Percentiles rank a stretch among this genome's conserved stretches.
phyloP scores from a whole-genome alignment of 1,140 invertebrate genomes.

The Anthonomus grandis region DNA sequence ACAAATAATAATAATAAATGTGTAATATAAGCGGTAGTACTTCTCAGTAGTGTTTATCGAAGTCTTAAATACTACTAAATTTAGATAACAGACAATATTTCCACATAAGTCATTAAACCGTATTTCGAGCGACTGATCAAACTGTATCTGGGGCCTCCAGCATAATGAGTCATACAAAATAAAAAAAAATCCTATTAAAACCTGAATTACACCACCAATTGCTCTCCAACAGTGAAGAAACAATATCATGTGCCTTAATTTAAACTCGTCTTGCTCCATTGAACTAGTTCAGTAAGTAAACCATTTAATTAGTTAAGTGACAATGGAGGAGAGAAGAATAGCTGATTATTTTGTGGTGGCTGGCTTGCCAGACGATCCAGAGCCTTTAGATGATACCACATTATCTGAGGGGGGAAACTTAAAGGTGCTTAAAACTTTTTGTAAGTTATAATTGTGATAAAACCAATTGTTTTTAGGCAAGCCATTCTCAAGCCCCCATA shows the following conservation, averaged over 20 bases:
- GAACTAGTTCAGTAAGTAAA: background rate
- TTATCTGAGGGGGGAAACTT: conserved; percentile 75
- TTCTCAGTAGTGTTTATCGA: no score
- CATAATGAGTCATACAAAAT: conserved; percentile 19
- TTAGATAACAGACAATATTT: no score
- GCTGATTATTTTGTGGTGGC: conserved; percentile 98
- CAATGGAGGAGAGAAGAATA: conserved; percentile 77
- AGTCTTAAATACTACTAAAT: no score
- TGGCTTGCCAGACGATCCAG: conserved; percentile 78
- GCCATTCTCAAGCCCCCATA: conserved; percentile 79
- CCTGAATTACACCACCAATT: conserved; percentile 1
- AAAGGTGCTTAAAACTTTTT: conserved; percentile 62
- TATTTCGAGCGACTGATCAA: no score
- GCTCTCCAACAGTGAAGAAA: background rate
- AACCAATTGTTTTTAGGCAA: conserved; percentile 44
- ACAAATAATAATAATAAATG: no score
- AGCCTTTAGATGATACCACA: conserved; percentile 77
- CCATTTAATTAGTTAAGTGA: background rate
- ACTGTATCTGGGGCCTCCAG: no score
- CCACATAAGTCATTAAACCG: no score
- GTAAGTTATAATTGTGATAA: conserved; percentile 49
- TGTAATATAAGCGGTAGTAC: no score
- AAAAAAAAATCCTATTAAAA: conserved; percentile 14
- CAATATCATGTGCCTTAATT: conserved; percentile 20
- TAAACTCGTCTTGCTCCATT: background rate